Evolutionary conservation across 1,140 invertebrate species (phyloP), one percentile per base, ranked within the genome.

Genomic region (Drusus annulatus): DNA sequence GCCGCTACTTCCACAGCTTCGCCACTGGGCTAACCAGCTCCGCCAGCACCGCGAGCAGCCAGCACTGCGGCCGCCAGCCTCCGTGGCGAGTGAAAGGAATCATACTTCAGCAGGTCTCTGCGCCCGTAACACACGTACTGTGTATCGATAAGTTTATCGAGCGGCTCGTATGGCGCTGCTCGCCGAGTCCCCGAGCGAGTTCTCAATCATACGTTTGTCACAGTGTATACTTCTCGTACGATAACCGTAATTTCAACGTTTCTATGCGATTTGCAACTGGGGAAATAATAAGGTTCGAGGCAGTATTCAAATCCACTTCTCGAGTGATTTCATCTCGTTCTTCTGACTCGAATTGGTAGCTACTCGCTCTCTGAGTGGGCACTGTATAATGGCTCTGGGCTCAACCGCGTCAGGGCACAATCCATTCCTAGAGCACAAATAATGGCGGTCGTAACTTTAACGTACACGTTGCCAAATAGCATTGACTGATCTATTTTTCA

Each of bases 81-180:
- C 62, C 21, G 28, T n/a, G 28, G 62, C 62, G n/a, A 65, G 62
- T 65, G 62, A 65, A 65, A 65, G 62, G 62, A 45, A 45, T 45
- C 10, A 45, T 45, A 45, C 36, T 13, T 45, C 36, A 45, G 36
- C 36, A 45, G 8, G 36, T 45, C 10, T 45, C 36, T 45, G 13
- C 36, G 13, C 62, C 36, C 16, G 62, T 28, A 65, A 31, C 62
- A 45, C 36, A 45, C 36, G 2, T 45, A 65, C 36, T 65, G 62
- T 28, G 17, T 65, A 25, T 65, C 62, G 62, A 65, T 63, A 58
- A n/a, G 21, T 58, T 58, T 58, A 63, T 63, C 25, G 31, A 25
- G 16, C 25, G 60, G 21, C 28, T 65, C 62, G 28, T n/a, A 65
- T 36, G 25, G 25, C 13, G 28, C 21, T 65, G 62, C 28, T n/a